A percentile compares a stretch with the other conserved stretches of the same genome.
Conservation (phyloP, 1,140 invertebrate species). For the Brachionus sp. region DNA sequence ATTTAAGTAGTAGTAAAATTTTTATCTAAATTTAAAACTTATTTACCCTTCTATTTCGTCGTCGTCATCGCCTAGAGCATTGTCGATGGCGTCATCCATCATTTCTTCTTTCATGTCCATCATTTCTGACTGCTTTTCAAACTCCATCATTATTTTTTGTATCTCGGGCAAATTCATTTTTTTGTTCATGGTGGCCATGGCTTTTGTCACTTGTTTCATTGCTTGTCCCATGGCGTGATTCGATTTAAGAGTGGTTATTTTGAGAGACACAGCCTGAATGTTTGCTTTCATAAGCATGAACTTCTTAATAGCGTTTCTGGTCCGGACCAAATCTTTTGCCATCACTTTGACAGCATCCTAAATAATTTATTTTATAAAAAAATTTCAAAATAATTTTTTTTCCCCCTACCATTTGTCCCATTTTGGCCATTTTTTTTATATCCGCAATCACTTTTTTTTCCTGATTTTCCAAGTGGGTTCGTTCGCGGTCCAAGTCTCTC, state of each 20-base stretch:
- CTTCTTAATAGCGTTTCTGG: slow-evolving; percentile 88
- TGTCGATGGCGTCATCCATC: slow-evolving; percentile 99
- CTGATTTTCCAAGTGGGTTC: slow-evolving; percentile 91
- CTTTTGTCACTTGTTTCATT: slow-evolving; percentile 97
- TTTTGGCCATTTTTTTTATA: slow-evolving; percentile 98
- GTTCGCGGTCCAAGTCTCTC: slow-evolving; percentile 90
- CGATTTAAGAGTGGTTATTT: slow-evolving; percentile 94
- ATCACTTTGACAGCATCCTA: slow-evolving; percentile 96
- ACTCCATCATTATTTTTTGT: slow-evolving; percentile 96
- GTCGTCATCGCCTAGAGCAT: slow-evolving; percentile 97
- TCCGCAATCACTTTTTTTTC: slow-evolving; percentile 97
- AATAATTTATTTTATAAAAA: background rate
- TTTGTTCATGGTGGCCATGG: slow-evolving; percentile 95
- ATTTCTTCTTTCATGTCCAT: slow-evolving; percentile 99
- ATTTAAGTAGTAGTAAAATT: background rate
- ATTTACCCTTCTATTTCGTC: slow-evolving; percentile 77
- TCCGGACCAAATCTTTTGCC: slow-evolving; percentile 97
- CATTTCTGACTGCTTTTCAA: slow-evolving; percentile 98
- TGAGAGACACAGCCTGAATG: slow-evolving; percentile 92
- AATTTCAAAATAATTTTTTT: background rate
- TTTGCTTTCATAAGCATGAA: slow-evolving; percentile 99
- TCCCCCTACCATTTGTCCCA: slow-evolving; percentile 79
- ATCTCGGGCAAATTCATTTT: slow-evolving; percentile 96
- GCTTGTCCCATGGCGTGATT: slow-evolving; percentile 99
- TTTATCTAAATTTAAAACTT: slow-evolving; percentile 49